Percentiles rank a stretch among this genome's conserved stretches.
phyloP scores from a whole-genome alignment of 2,113 vertebrate genomes.

The Herpetotheres cachinnans region DNA sequence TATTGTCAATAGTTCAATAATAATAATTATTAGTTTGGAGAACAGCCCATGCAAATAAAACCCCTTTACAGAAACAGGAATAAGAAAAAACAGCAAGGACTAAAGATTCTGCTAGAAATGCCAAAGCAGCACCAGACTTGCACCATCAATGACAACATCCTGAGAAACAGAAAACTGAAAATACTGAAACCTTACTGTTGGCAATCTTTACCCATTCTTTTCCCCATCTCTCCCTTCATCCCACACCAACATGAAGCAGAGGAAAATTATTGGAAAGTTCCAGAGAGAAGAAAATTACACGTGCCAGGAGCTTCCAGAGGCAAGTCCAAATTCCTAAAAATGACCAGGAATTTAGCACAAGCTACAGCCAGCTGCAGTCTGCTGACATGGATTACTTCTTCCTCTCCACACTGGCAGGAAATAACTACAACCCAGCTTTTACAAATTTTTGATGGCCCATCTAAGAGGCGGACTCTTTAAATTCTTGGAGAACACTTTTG shows the following conservation, averaged over 20 bases:
- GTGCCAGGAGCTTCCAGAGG: conserved; percentile 26
- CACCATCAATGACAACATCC: not conserved
- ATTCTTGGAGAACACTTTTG: not conserved
- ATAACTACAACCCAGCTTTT: not conserved
- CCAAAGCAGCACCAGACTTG: not conserved
- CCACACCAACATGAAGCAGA: not conserved
- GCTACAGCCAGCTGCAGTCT: not conserved
- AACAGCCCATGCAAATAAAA: not conserved
- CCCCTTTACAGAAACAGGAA: not conserved
- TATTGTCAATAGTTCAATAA: not conserved
- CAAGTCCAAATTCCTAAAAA: not conserved
- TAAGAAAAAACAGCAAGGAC: not conserved
- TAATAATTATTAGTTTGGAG: not conserved
- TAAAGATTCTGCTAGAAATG: not conserved
- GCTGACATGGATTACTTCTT: not conserved
- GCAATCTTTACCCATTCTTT: not conserved
- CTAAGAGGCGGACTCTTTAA: not conserved
- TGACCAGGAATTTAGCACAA: not conserved
- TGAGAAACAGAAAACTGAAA: not conserved
- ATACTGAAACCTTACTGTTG: not conserved
- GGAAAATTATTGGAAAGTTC: not conserved
- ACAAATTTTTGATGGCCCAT: not conserved
- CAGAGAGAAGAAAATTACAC: not conserved
- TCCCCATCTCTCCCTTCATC: not conserved
- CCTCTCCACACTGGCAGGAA: not conserved